phyloP scores from a whole-genome alignment of 2,113 vertebrate genomes.

The Cranoglanis bouderius region DNA sequence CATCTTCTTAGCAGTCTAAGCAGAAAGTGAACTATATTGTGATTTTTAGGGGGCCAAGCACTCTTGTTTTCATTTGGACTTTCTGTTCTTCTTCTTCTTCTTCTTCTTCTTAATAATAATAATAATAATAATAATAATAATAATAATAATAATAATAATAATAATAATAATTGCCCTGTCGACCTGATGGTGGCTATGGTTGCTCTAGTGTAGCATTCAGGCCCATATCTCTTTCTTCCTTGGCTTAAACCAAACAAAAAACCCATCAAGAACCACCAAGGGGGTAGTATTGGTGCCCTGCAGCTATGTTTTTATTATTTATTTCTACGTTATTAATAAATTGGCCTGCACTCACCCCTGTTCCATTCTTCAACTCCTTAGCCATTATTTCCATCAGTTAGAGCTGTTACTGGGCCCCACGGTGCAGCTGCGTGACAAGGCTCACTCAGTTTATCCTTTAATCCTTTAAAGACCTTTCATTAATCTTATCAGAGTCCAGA shows the following conservation, averaged over 20 bases:
- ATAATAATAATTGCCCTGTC: too few species aligned
- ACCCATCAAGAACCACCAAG: background rate
- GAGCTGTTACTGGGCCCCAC: background rate
- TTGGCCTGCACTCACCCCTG: background rate
- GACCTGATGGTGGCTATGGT: background rate
- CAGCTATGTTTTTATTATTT: background rate
- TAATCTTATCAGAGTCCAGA: conserved; percentile 11
- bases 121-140: too few species aligned
- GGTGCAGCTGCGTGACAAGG: background rate
- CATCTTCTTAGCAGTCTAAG: background rate
- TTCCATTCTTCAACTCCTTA: background rate
- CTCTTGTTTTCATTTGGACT: background rate
- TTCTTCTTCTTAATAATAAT: too few species aligned
- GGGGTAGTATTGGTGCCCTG: background rate
- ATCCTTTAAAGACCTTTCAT: background rate
- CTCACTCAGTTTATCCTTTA: background rate
- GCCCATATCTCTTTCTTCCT: background rate
- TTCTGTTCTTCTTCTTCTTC: background rate
- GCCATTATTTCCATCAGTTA: background rate
- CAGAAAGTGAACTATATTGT: background rate
- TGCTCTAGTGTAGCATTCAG: background rate
- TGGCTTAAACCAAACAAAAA: background rate
- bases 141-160: too few species aligned
- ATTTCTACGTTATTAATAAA: background rate
- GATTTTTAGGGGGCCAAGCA: background rate